Base-by-base conservation (phyloP, 2,113 vertebrate species). In the Pterocles gutturalis region DNA sequence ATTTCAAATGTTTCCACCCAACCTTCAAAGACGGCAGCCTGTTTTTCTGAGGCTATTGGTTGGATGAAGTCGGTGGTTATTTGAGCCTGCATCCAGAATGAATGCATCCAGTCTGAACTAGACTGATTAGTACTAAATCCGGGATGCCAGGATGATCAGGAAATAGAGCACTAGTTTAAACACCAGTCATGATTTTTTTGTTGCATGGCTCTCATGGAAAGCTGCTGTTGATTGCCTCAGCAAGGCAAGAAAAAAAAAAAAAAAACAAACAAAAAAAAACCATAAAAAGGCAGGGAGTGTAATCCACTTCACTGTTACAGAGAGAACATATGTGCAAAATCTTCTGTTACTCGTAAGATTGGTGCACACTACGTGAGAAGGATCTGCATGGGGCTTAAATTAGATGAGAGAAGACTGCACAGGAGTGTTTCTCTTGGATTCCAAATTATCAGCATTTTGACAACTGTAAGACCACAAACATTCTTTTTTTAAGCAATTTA, bases 91-190 rank as follows among this genome's bases (percentile, higher is more conserved):
- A 84, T 69, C 54, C 83, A 85, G 81, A 65, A 89, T 84, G n/a
- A 96, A 83, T 92, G 58, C 83, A 90, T 87, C 48, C 93, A 66
- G 62, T 57, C 58, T 69, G 87, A 96, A 85, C 71, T 79, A 96
- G 89, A 73, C 89, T 93, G 88, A 84, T 64, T 78, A 88, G 51
- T 66, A 82, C 83, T 93, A 91, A 96, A 95, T 94, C 79, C 17
- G 19, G 66, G 48, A 84, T 94, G 95, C 92, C 83, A 93, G 90
- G 67, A 46, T 0, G 26, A 89, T 97, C 73, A 89, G 83, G 83
- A 75, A 94, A 48, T 83, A 87, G 64, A 89, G 20, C 71, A 24
- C 76, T 87, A 38, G 61, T 83, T 89, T 45, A 88, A 84, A 71
- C 57, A 73, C 48, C 72, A 75, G 21, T 89, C 90, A 87, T 93